Evolutionary conservation across 2,888 invertebrate genomes (phyloP).

Genomic region (Ormia ochracea): DNA sequence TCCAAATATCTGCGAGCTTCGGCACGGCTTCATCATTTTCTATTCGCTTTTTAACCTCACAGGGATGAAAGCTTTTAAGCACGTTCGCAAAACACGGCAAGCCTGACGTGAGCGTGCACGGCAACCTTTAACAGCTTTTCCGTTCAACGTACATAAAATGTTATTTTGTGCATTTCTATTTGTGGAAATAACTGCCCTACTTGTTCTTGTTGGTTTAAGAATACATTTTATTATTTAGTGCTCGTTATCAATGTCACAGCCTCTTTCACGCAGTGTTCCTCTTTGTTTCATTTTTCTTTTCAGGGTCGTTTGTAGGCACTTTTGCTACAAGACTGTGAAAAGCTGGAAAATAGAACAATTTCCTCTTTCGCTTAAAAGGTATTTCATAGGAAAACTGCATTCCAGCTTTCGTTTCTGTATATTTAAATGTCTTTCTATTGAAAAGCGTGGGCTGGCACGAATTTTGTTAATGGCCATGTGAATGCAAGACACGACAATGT

Average conservation of each 20-base stretch:
- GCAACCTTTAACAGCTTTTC: not conserved
- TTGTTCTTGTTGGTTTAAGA: conserved; percentile 2
- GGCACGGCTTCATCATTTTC: too few relatives aligned
- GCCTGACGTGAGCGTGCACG: too few relatives aligned
- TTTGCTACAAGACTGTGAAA: not conserved
- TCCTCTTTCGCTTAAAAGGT: not conserved
- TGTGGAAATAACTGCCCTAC: not conserved
- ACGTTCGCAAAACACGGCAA: too few relatives aligned
- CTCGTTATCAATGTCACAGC: not conserved
- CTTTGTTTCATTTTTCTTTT: not conserved
- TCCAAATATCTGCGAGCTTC: too few relatives aligned
- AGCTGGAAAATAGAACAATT: not conserved
- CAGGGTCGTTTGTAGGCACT: not conserved
- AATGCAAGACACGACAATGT: too few relatives aligned
- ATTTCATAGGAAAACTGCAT: too few relatives aligned
- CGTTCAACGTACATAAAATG: not conserved
- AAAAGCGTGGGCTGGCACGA: too few relatives aligned
- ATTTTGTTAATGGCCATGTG: too few relatives aligned
- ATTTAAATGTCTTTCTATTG: too few relatives aligned
- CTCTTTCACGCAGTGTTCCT: not conserved
- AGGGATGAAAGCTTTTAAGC: too few relatives aligned
- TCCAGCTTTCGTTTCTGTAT: too few relatives aligned
- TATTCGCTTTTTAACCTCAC: too few relatives aligned
- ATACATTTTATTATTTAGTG: conserved; percentile 6
- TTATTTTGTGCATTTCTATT: not conserved